Evolutionary conservation across 1,140 invertebrate species (phyloP).

Genomic region (Cydia strobilella): DNA sequence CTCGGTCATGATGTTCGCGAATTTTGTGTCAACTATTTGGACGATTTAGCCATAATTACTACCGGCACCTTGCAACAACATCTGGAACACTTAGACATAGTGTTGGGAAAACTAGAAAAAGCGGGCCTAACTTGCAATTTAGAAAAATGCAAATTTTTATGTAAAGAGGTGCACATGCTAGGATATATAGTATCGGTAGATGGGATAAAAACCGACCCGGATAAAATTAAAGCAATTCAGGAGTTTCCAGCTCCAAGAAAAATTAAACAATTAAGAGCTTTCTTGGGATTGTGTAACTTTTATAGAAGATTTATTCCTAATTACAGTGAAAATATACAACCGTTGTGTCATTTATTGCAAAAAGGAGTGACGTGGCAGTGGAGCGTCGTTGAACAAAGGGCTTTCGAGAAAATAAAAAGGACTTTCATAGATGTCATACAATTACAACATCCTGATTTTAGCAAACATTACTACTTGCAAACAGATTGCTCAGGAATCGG

Average conservation of each 20-base stretch:
- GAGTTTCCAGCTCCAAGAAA: slow-evolving; percentile 53
- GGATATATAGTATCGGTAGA: slow-evolving; percentile 50
- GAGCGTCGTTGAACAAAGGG: slow-evolving; percentile 26
- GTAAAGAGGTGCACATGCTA: slow-evolving; percentile 47
- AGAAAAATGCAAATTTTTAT: slow-evolving; percentile 50
- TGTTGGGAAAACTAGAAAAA: slow-evolving; percentile 40
- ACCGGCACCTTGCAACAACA: slow-evolving; percentile 44
- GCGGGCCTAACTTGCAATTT: slow-evolving; percentile 44
- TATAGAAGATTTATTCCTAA: slow-evolving; percentile 55
- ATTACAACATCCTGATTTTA: slow-evolving; percentile 45
- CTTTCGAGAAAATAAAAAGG: slow-evolving; percentile 37
- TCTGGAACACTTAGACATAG: slow-evolving; percentile 42
- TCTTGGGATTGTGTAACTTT: slow-evolving; percentile 60
- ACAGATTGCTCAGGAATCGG: slow-evolving; percentile 50
- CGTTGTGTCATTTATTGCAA: slow-evolving; percentile 50
- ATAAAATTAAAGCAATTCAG: slow-evolving; percentile 49
- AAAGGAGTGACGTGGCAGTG: slow-evolving; percentile 40
- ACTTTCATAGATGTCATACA: slow-evolving; percentile 43
- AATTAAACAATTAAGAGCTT: slow-evolving; percentile 54
- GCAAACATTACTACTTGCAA: slow-evolving; percentile 46
- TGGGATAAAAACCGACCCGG: slow-evolving; percentile 54
- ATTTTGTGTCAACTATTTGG: slow-evolving; percentile 49
- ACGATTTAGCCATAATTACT: slow-evolving; percentile 44
- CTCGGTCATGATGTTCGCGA: slow-evolving; percentile 46
- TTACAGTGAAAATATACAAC: slow-evolving; percentile 41